Evolutionary conservation across 2,113 vertebrate genomes (phyloP).

Genomic region (Trogon melanurus): DNA sequence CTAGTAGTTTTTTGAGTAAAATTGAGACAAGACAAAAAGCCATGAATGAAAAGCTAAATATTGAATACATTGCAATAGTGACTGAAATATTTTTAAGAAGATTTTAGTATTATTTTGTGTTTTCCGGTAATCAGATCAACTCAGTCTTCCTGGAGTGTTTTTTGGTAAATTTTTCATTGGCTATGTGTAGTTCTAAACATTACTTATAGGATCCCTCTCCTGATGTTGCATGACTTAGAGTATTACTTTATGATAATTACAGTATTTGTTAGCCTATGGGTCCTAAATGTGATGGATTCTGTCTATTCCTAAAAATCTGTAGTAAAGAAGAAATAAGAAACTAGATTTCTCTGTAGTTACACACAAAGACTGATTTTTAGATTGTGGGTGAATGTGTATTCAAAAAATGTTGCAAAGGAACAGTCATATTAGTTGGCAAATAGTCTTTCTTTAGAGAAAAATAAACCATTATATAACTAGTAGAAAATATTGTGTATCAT

Average conservation of each 20-base stretch:
- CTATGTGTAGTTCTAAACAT: neutral
- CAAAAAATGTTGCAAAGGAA: neutral
- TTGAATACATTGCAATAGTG: neutral
- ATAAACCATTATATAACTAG: neutral
- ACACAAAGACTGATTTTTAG: neutral
- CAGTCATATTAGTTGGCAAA: neutral
- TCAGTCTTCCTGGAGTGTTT: neutral
- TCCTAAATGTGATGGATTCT: neutral
- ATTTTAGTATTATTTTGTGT: neutral
- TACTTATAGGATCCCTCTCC: neutral
- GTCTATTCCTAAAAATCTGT: neutral
- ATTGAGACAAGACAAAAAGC: neutral
- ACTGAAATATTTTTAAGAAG: neutral
- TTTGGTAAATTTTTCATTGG: neutral
- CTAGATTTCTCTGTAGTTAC: neutral
- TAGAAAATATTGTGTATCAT: neutral
- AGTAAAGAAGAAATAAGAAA: neutral
- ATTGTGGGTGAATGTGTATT: neutral
- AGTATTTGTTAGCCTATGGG: neutral
- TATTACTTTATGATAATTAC: neutral
- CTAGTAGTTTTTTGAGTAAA: neutral
- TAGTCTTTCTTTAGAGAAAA: neutral
- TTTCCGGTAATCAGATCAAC: neutral
- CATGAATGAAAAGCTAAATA: neutral
- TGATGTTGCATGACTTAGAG: neutral